Base-by-base conservation (phyloP, 1,140 invertebrate genomes). In the Ceratina calcarata region DNA sequence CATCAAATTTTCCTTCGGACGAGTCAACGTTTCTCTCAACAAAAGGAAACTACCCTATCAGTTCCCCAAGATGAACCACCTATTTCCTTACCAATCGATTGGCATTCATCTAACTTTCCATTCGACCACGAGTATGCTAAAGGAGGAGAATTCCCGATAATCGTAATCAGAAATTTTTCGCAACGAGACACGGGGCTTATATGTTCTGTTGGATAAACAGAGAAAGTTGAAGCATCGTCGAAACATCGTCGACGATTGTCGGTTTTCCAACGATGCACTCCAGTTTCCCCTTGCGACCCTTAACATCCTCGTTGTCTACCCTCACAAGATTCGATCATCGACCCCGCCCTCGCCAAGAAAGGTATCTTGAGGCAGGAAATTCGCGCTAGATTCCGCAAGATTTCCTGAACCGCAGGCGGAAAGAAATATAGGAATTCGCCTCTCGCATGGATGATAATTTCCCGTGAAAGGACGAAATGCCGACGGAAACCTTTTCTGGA, bases 391-490 rank as follows among this genome's bases (percentile, higher is more conserved):
- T 55, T 22, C 3, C 55, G 27, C 8, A 13, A 57, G 51, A 37
- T 64, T 20, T 61, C 80, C 10, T 3, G 3, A n/a, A 45, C n/a
- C 51, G 8, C 24, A 2, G 18, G 0, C 18, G 55, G 20, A 18
- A 22, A 77, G 45, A 24, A 65, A 45, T 57, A 13, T 45, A 45
- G 68, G 22, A 20, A 37, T 45, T 13, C 27, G 57, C 18, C 18
- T 61, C 78, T 58, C 58, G 45, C 69, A 12, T 51, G 64, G 64
- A 10, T 22, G 69, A 65, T 22, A 51, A 69, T 77, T 24, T 55
- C 8, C 10, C 37, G 16, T 0, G 61, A n/a, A 8, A 8, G 16
- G 49, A 16, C 37, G 45, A 72, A 78, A 84, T 57, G 51, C 27
- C 32, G 65, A 12, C 27, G 64, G 51, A 20, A 45, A 61, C 67